Conservation (phyloP, 2,797 vertebrate species). For the Chiloscyllium punctatum region DNA sequence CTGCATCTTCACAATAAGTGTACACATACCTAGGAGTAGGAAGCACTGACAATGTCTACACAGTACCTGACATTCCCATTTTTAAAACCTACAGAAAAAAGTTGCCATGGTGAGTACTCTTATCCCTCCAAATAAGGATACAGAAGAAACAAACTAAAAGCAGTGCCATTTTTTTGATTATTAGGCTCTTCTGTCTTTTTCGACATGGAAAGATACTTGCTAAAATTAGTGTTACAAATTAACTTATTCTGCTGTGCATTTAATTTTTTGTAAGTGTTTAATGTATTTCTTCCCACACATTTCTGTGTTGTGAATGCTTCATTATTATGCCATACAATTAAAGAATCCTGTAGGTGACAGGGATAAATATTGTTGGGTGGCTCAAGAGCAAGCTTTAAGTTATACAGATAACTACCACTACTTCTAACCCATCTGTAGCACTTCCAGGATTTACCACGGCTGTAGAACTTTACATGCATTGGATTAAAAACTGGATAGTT, state of each 20-base stretch:
- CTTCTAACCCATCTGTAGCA: neutral
- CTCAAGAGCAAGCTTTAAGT: neutral
- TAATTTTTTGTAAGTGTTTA: too few species aligned
- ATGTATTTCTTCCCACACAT: neutral
- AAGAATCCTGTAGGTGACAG: neutral
- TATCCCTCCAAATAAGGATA: neutral
- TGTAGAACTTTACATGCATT: neutral
- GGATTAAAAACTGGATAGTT: neutral
- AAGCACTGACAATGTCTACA: neutral
- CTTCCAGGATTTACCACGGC: neutral
- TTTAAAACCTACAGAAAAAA: neutral
- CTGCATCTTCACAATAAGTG: neutral
- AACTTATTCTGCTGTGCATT: neutral
- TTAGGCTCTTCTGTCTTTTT: neutral
- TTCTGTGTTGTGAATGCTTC: neutral
- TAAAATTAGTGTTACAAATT: neutral
- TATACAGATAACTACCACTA: neutral
- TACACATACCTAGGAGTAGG: neutral
- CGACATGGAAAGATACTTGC: neutral
- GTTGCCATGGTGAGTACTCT: neutral
- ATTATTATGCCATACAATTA: neutral
- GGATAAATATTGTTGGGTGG: neutral
- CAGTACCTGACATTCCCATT: neutral
- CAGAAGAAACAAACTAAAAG: neutral
- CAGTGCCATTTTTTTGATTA: neutral